phyloP scores from a whole-genome alignment of 2,113 vertebrate genomes.

The Aplodontia rufa region DNA sequence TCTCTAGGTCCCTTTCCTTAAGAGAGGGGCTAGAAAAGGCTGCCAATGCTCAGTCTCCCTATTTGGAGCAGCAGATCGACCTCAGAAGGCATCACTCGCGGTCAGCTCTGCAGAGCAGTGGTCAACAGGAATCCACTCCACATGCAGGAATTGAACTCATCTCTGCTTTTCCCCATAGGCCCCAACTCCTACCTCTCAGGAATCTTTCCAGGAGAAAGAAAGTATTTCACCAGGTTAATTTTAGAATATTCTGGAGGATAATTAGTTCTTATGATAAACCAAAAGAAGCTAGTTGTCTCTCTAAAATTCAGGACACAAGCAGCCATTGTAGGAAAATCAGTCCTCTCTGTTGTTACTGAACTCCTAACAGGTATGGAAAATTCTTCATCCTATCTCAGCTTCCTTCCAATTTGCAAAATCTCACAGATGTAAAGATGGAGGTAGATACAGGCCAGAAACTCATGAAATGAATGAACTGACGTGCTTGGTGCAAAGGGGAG shows the following conservation, averaged over 20 bases:
- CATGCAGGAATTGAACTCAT: not conserved
- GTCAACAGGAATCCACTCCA: rapidly evolving
- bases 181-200: not conserved
- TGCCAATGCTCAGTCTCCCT: not conserved
- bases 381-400: not conserved
- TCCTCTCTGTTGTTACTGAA: not conserved
- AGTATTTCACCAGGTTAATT: not conserved
- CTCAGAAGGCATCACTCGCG: not conserved
- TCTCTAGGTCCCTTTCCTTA: not conserved
- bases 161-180: not conserved
- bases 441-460: not conserved
- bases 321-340: not conserved
- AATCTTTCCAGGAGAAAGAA: not conserved
- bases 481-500: not conserved
- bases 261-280: not conserved
- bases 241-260: not conserved
- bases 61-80: not conserved
- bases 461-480: rapidly evolving
- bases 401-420: not conserved
- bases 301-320: not conserved
- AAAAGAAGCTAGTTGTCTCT: not conserved
- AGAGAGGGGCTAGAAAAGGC: not conserved
- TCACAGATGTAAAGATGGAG: not conserved
- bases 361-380: rapidly evolving
- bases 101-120: not conserved